phyloP scores from a whole-genome alignment of 2,888 invertebrate genomes.

The Cryptocephalus primarius region DNA sequence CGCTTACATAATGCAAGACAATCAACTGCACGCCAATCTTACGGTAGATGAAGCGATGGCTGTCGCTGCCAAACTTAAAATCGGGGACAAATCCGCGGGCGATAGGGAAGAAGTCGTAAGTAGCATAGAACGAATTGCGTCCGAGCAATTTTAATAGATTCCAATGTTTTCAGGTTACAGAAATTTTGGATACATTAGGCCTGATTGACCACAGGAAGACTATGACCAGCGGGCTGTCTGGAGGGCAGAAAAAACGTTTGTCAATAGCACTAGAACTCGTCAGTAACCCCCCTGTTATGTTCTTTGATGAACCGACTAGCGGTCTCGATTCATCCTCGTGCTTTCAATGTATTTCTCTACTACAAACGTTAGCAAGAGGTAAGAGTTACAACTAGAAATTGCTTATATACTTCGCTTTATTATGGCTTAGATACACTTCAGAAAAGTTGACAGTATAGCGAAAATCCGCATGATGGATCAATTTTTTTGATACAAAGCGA shows the following conservation, averaged over 20 bases:
- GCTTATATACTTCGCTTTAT: too few relatives aligned
- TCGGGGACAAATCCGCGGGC: slow-evolving; percentile 57
- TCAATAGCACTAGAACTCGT: slow-evolving; percentile 91
- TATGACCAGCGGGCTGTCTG: slow-evolving; percentile 83
- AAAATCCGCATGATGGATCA: background rate
- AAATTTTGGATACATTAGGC: slow-evolving; percentile 82
- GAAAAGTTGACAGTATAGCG: too few relatives aligned
- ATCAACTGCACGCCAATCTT: slow-evolving; percentile 82
- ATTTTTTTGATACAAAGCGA: too few relatives aligned
- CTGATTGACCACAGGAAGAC: slow-evolving; percentile 79
- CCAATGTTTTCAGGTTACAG: slow-evolving; percentile 58
- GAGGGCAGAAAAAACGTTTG: slow-evolving; percentile 89
- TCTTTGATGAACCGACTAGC: slow-evolving; percentile 95
- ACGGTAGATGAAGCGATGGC: slow-evolving; percentile 92
- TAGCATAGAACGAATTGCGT: slow-evolving; percentile 12
- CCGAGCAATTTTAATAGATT: background rate
- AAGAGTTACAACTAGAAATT: background rate
- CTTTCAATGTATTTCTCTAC: slow-evolving; percentile 82
- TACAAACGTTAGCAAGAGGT: slow-evolving; percentile 72
- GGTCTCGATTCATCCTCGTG: slow-evolving; percentile 93
- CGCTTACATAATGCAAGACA: slow-evolving; percentile 95
- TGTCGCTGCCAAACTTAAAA: slow-evolving; percentile 82
- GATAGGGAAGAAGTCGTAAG: slow-evolving; percentile 79
- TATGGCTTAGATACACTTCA: too few relatives aligned
- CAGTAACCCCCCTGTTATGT: slow-evolving; percentile 96